Conservation (phyloP, 2,113 vertebrate genomes). For the Cyanoliseus patagonus region DNA sequence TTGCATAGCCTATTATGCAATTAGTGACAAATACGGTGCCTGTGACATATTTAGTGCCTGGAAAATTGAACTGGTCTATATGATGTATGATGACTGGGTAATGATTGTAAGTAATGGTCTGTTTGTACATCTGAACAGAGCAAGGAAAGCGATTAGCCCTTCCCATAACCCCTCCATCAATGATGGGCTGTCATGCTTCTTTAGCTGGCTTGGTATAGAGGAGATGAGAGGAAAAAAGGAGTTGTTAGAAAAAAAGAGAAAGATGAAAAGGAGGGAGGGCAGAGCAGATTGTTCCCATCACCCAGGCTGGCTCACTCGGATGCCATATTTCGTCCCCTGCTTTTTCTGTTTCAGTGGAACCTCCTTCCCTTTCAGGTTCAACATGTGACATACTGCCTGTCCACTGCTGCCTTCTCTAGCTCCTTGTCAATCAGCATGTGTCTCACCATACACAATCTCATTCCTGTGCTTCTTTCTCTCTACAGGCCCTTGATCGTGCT, state of each 20-base stretch:
- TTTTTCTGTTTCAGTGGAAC: not conserved
- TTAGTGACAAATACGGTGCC: conserved; percentile 27
- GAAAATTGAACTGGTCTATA: not conserved
- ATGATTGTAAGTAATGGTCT: conserved; percentile 22
- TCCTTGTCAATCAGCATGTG: not conserved
- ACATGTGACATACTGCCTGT: not conserved
- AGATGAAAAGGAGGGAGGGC: not conserved
- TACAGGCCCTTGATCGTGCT: not conserved
- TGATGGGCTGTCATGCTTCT: not conserved
- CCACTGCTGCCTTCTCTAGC: not conserved
- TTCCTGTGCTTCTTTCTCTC: not conserved
- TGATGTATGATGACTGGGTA: conserved; percentile 31
- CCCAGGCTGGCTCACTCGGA: not conserved
- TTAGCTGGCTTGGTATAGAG: not conserved
- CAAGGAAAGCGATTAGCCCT: conserved; percentile 20
- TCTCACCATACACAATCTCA: not conserved
- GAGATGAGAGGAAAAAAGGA: not conserved
- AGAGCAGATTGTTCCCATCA: not conserved
- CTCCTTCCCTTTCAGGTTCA: not conserved
- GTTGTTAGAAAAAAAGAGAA: not conserved
- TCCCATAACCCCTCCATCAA: not conserved
- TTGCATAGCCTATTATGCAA: not conserved
- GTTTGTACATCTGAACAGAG: conserved; percentile 42
- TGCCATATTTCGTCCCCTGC: not conserved
- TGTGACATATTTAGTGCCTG: conserved; percentile 27